phyloP scores from a whole-genome alignment of 2,888 invertebrate species.

The Heteromyza rotundicornis region DNA sequence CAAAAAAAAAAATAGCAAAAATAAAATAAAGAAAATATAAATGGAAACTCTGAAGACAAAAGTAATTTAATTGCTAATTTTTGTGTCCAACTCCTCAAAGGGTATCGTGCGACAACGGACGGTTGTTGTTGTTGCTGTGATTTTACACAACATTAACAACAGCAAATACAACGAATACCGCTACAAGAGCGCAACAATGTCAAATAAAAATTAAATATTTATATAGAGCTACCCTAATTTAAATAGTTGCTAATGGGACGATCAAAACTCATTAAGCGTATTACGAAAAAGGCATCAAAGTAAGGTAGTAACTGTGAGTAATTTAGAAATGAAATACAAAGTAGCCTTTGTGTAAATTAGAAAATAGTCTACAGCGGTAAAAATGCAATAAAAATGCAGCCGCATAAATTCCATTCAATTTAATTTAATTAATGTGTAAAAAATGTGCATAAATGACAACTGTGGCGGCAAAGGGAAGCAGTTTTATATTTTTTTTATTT shows the following conservation, averaged over 20 bases:
- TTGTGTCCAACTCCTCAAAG: not conserved
- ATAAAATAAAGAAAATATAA: too few relatives aligned
- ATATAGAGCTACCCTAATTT: conserved; percentile 16
- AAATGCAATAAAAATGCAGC: too few relatives aligned
- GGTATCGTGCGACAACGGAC: not conserved
- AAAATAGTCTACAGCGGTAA: too few relatives aligned
- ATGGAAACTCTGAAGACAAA: conserved; percentile 9
- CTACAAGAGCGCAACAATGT: not conserved
- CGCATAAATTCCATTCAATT: too few relatives aligned
- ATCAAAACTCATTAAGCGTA: not conserved
- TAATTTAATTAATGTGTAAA: too few relatives aligned
- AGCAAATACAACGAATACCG: not conserved
- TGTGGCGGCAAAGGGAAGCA: too few relatives aligned
- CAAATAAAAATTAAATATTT: conserved; percentile 24
- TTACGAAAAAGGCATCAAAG: too few relatives aligned
- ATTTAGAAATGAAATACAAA: too few relatives aligned
- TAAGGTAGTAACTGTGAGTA: too few relatives aligned
- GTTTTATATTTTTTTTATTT: too few relatives aligned
- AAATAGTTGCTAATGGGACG: not conserved
- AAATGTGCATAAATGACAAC: too few relatives aligned
- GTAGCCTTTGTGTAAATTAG: too few relatives aligned
- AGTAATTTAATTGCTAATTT: conserved; percentile 29
- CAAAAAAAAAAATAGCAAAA: conserved; percentile 7
- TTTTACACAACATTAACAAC: conserved; percentile 24
- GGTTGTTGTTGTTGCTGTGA: conserved; percentile 13